Evolutionary conservation across 2,888 invertebrate species (phyloP).

Genomic region (Yponomeuta malinellus): DNA sequence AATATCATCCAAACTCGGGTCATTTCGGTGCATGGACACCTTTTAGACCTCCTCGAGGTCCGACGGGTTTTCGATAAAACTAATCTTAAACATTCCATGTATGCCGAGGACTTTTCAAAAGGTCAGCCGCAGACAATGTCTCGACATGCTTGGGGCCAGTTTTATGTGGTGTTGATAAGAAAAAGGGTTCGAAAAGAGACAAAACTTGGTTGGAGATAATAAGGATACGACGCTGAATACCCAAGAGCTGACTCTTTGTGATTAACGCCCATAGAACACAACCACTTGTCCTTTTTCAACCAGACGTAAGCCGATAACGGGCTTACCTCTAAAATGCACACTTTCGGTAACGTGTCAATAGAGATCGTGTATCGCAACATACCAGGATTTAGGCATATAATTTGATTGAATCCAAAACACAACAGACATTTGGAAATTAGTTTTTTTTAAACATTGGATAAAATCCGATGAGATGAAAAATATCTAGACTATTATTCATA

Average conservation of each 20-base stretch:
- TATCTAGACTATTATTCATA: too few species aligned
- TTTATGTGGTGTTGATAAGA: conserved; percentile 7
- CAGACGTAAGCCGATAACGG: too few species aligned
- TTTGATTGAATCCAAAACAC: too few species aligned
- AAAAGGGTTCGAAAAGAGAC: neutral
- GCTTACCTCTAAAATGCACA: too few species aligned
- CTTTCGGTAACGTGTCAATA: too few species aligned
- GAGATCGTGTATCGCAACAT: too few species aligned
- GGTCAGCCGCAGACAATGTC: conserved; percentile 5
- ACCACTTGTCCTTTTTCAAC: too few species aligned
- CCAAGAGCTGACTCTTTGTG: neutral
- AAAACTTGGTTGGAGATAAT: neutral
- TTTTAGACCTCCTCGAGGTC: conserved; percentile 36
- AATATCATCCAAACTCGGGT: neutral
- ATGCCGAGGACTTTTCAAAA: conserved; percentile 2
- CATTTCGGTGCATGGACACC: neutral
- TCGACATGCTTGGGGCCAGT: neutral
- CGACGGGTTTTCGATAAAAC: conserved; percentile 38
- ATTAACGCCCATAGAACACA: too few species aligned
- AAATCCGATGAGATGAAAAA: too few species aligned
- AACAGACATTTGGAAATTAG: too few species aligned
- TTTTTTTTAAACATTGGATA: too few species aligned
- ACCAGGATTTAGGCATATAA: too few species aligned
- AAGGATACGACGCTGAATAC: neutral
- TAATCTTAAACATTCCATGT: conserved; percentile 48